Conservation (phyloP, 2,797 vertebrate species). For the Sebastes cheni region DNA sequence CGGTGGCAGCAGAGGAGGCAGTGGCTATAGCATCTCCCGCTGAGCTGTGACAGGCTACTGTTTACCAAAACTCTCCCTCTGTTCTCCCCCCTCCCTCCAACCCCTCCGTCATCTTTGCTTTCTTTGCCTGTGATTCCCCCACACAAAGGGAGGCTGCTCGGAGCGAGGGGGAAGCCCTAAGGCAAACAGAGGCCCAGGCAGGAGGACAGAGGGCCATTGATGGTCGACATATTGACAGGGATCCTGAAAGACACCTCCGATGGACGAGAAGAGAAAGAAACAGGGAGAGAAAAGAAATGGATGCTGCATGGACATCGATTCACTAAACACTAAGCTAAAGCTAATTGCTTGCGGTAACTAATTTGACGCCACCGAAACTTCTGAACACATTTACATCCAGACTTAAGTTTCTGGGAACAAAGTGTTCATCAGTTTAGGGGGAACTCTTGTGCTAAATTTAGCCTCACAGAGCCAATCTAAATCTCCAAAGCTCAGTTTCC, state of each 20-base stretch:
- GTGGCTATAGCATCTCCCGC: constrained; percentile 52
- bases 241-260: constrained; percentile 58
- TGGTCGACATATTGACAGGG: constrained; percentile 58
- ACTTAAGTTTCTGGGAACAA: constrained; percentile 9
- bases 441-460: neutral
- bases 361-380: constrained; percentile 3
- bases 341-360: neutral
- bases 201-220: constrained; percentile 75
- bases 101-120: constrained; percentile 63
- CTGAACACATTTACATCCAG: neutral
- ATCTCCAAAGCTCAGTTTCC: neutral
- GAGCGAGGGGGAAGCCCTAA: constrained; percentile 62
- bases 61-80: constrained; percentile 69
- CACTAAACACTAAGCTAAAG: neutral
- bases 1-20: constrained; percentile 37
- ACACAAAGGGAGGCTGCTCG: constrained; percentile 67
- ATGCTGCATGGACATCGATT: constrained; percentile 2
- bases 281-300: constrained; percentile 11
- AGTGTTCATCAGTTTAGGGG: constrained; percentile 5
- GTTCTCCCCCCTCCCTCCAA: neutral
- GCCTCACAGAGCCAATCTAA: neutral
- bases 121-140: constrained; percentile 61
- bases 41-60: constrained; percentile 73
- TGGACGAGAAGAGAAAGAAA: constrained; percentile 4
- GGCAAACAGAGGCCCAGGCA: constrained; percentile 73